A percentile compares a stretch with the other conserved stretches of the same genome.
Evolutionary conservation across 2,113 vertebrate genomes (phyloP).

Genomic region (Phrynosoma platyrhinos): DNA sequence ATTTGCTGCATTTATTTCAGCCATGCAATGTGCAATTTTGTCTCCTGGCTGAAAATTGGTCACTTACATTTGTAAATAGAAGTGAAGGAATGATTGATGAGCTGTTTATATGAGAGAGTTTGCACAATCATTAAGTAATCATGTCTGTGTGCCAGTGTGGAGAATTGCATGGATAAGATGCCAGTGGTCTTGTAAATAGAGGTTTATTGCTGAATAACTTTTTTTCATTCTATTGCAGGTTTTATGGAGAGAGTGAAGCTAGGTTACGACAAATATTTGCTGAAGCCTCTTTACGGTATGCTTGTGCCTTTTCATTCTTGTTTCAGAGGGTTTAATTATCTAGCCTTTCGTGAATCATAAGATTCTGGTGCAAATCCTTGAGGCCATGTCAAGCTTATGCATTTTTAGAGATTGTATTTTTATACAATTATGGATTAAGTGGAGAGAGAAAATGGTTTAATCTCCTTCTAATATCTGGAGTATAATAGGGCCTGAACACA

Average conservation of each 20-base stretch:
- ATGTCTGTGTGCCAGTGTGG: neutral
- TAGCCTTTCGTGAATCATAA: slow-evolving; percentile 15
- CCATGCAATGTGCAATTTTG: neutral
- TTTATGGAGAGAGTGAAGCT: slow-evolving; percentile 95
- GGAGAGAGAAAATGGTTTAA: neutral
- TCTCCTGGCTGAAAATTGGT: neutral
- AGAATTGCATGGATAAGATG: neutral
- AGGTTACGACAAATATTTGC: slow-evolving; percentile 91
- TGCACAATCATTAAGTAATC: neutral
- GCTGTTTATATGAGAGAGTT: neutral
- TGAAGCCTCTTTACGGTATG: slow-evolving; percentile 89
- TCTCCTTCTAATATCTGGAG: neutral
- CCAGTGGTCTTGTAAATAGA: neutral
- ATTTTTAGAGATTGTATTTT: neutral
- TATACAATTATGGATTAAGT: neutral
- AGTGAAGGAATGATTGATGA: slow-evolving; percentile 1
- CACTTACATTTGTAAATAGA: neutral
- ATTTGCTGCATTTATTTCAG: slow-evolving; percentile 20
- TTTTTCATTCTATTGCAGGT: slow-evolving; percentile 78
- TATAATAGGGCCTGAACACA: neutral
- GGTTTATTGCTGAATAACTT: neutral
- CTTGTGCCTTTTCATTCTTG: slow-evolving; percentile 27
- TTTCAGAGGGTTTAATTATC: neutral
- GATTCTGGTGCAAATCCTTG: neutral
- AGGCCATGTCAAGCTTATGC: neutral